Conservation (phyloP, 1,140 invertebrate genomes). For the Procambarus virginalis region DNA sequence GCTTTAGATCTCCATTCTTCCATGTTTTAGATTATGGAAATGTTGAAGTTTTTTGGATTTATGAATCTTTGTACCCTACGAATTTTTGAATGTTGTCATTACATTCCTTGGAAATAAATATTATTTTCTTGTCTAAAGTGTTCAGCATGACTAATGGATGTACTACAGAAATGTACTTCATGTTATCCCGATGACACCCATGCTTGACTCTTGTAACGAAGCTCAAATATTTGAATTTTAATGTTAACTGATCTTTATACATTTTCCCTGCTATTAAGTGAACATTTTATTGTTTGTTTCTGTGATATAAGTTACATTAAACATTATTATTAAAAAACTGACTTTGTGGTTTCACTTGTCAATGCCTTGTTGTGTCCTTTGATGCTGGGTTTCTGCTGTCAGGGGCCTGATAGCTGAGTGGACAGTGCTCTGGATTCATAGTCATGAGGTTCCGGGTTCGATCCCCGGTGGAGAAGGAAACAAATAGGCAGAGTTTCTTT, state of each 20-base stretch:
- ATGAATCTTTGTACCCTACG: constrained; percentile 64
- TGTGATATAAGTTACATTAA: constrained; percentile 68
- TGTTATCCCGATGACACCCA: constrained; percentile 57
- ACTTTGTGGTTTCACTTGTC: constrained; percentile 25
- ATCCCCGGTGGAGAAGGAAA: too few species aligned
- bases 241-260: constrained; percentile 67
- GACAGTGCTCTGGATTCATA: too few species aligned
- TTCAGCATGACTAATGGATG: constrained; percentile 66
- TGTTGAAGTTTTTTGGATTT: constrained; percentile 68
- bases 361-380: not conserved
- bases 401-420: too few species aligned
- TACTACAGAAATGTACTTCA: constrained; percentile 62
- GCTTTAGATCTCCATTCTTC: constrained; percentile 65
- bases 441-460: too few species aligned
- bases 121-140: constrained; percentile 66
- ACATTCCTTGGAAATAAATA: constrained; percentile 59
- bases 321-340: constrained; percentile 66
- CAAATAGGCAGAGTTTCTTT: too few species aligned
- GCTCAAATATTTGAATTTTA: constrained; percentile 68
- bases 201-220: constrained; percentile 66
- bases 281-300: constrained; percentile 68
- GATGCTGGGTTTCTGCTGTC: not conserved
- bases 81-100: constrained; percentile 63
- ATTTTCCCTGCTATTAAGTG: constrained; percentile 68
- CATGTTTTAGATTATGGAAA: constrained; percentile 68